Conservation (phyloP, 2,888 invertebrate species). For the Ganaspis brasiliensis region DNA sequence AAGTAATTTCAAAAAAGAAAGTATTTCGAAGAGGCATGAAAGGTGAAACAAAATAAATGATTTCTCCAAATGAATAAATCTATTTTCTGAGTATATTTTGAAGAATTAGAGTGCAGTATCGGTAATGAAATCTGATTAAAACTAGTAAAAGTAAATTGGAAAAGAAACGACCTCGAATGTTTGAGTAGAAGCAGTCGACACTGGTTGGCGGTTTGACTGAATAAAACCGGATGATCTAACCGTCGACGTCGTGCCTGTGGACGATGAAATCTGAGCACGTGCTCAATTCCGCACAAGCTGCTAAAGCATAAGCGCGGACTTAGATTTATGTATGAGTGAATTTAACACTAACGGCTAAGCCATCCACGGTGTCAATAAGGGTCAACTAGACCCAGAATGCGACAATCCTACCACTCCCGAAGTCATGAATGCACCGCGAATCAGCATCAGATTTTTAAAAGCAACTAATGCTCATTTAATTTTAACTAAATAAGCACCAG, state of each 20-base stretch:
- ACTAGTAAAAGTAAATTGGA: slow-evolving; percentile 12
- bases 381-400: slow-evolving; percentile 80
- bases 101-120: neutral
- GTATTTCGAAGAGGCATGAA: no score
- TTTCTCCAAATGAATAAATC: no score
- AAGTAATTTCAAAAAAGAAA: no score
- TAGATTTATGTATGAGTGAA: slow-evolving; percentile 79
- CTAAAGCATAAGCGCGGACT: slow-evolving; percentile 77
- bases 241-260: slow-evolving; percentile 64
- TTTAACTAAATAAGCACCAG: neutral
- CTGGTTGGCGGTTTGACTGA: slow-evolving; percentile 46
- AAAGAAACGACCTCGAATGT: slow-evolving; percentile 27
- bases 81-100: no score
- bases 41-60: no score
- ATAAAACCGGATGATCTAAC: slow-evolving; percentile 77
- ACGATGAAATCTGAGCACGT: slow-evolving; percentile 80
- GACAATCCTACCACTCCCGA: slow-evolving; percentile 76
- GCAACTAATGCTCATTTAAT: neutral
- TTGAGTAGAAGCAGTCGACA: slow-evolving; percentile 14
- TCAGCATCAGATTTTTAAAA: slow-evolving; percentile 51
- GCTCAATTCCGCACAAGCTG: slow-evolving; percentile 75
- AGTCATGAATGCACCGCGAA: slow-evolving; percentile 71
- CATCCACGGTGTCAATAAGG: slow-evolving; percentile 79
- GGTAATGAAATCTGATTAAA: slow-evolving; percentile 17
- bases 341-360: slow-evolving; percentile 80